phyloP scores from a whole-genome alignment of 2,888 invertebrate species.

The Tridacna crocea region DNA sequence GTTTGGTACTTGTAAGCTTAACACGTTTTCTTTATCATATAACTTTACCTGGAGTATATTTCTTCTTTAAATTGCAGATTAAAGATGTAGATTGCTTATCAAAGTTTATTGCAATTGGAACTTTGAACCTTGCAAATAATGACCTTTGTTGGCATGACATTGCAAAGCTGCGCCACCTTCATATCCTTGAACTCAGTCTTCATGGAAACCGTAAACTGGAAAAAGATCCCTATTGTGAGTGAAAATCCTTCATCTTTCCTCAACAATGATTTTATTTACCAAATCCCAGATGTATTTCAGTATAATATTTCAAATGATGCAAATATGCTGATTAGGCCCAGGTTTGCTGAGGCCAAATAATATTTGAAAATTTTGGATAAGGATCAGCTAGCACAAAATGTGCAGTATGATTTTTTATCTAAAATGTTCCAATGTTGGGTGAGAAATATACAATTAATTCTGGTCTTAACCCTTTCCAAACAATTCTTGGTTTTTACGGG shows the following conservation, averaged over 20 bases:
- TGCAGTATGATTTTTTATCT: too few relatives aligned
- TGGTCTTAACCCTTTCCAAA: too few relatives aligned
- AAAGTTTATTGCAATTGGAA: conserved; percentile 81
- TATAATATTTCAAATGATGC: neutral
- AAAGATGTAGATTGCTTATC: conserved; percentile 79
- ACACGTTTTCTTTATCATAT: neutral
- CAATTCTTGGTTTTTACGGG: too few relatives aligned
- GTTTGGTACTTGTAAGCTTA: neutral
- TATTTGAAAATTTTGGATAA: too few relatives aligned
- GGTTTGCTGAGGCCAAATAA: too few relatives aligned
- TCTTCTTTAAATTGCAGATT: conserved; percentile 69
- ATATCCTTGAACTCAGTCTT: conserved; percentile 81
- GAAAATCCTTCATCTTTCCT: too few relatives aligned
- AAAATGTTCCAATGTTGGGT: too few relatives aligned
- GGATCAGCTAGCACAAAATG: too few relatives aligned
- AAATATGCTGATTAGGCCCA: too few relatives aligned
- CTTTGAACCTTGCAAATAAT: conserved; percentile 80
- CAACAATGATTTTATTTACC: too few relatives aligned
- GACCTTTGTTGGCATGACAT: conserved; percentile 81
- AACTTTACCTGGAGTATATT: too few relatives aligned
- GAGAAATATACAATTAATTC: too few relatives aligned
- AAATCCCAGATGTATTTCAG: neutral
- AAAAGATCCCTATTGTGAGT: conserved; percentile 83
- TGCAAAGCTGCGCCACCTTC: conserved; percentile 79
- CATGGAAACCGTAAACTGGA: conserved; percentile 82